A percentile compares a stretch with the other conserved stretches of the same genome.
Conservation (phyloP, 1,140 invertebrate species). For the Brachionus koreanus region DNA sequence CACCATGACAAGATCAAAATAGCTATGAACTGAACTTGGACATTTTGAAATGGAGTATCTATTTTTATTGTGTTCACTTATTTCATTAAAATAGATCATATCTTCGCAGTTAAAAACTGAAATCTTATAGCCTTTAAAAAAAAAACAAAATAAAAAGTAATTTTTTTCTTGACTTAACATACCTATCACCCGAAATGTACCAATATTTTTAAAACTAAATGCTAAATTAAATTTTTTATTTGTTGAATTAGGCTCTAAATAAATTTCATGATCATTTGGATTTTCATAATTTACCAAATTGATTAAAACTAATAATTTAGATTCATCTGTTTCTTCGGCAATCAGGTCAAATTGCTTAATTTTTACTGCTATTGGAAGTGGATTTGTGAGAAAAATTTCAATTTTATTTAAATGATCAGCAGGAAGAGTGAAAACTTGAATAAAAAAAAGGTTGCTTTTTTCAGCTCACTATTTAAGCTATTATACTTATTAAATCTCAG, state of each 20-base stretch:
- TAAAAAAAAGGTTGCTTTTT: neutral
- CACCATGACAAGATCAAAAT: neutral
- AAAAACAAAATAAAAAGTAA: neutral
- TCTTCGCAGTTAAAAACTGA: neutral
- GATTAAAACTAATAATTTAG: neutral
- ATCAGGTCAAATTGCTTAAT: neutral
- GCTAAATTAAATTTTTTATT: neutral
- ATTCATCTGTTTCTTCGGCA: neutral
- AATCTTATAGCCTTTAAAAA: neutral
- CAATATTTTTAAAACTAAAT: neutral
- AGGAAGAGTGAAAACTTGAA: neutral
- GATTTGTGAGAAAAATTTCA: conserved; percentile 7
- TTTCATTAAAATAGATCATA: conserved; percentile 2
- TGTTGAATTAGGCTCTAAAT: neutral
- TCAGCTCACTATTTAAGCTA: too few relatives aligned
- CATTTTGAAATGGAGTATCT: conserved; percentile 20
- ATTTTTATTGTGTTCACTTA: neutral
- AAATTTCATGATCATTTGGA: neutral
- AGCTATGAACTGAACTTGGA: neutral
- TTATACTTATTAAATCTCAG: too few relatives aligned
- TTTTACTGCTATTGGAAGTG: neutral
- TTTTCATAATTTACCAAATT: neutral
- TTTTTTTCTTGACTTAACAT: neutral
- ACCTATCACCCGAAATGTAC: neutral
- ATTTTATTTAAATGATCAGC: conserved; percentile 24